Conservation (phyloP, 2,888 invertebrate genomes). For the Scotopteryx bipunctaria region DNA sequence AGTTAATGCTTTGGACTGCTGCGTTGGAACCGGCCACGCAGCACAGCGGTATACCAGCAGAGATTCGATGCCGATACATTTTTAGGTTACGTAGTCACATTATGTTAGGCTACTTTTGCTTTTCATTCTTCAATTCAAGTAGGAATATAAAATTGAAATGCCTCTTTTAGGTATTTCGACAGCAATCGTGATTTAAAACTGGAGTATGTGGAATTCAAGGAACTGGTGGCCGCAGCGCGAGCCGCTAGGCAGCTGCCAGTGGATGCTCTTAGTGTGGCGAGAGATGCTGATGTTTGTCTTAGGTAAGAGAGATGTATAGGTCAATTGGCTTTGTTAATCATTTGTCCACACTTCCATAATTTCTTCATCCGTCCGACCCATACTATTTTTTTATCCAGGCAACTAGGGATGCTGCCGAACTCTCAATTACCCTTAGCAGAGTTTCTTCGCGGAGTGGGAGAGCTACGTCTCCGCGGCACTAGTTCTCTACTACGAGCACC, state of each 20-base stretch:
- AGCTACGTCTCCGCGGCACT: conserved; percentile 86
- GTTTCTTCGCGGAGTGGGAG: conserved; percentile 86
- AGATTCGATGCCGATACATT: conserved; percentile 87
- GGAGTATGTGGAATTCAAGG: conserved; percentile 84
- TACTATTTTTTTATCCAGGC: no score
- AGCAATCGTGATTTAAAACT: conserved; percentile 76
- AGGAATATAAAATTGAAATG: neutral
- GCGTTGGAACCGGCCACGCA: conserved; percentile 86
- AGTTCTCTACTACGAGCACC: conserved; percentile 86
- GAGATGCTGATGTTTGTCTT: conserved; percentile 76
- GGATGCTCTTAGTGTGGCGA: conserved; percentile 79
- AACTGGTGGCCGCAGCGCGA: conserved; percentile 81
- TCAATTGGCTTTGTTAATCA: no score
- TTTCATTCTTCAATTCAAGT: no score
- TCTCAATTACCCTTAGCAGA: conserved; percentile 58
- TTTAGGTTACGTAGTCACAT: no score
- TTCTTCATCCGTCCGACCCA: no score
- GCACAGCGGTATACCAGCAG: conserved; percentile 86
- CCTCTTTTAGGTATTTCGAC: conserved; percentile 80
- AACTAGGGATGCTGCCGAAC: conserved; percentile 61
- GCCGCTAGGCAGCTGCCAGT: conserved; percentile 76
- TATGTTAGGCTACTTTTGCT: no score
- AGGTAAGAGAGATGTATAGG: no score
- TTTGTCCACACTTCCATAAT: no score
- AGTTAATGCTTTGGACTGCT: conserved; percentile 84